These are phyloP conservation scores for Mirounga angustirostris DNA, from an alignment of 2,113 vertebrate genomes.

Conservation along the genomic window DNA sequence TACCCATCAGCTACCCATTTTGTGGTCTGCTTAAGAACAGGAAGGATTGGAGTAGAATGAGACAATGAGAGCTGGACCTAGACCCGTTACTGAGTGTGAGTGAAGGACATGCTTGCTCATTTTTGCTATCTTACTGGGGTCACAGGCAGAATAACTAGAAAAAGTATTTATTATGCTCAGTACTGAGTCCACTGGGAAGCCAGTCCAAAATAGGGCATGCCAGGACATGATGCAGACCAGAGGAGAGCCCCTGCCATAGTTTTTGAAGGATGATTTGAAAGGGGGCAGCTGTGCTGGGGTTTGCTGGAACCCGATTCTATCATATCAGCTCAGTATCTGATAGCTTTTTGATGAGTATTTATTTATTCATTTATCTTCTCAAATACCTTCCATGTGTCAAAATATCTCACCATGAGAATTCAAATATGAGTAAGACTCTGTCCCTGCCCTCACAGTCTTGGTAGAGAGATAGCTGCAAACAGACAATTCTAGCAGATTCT, in stretches of 20 bases:
- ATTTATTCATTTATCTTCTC: background rate
- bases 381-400: background rate
- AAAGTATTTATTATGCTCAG: background rate
- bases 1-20: background rate
- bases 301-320: background rate
- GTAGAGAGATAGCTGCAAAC: background rate
- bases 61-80: background rate
- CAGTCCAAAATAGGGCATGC: background rate
- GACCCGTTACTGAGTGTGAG: background rate
- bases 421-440: background rate
- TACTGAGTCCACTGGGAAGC: background rate
- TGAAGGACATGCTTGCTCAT: background rate
- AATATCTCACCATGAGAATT: background rate
- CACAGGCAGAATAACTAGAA: background rate
- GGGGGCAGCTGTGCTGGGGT: background rate
- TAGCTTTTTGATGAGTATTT: background rate
- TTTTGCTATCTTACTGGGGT: background rate
- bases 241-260: too few relatives aligned
- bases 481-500: background rate
- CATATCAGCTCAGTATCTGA: background rate
- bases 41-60: background rate
- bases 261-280: background rate
- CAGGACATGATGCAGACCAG: background rate
- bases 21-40: background rate
- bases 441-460: background rate